Percentiles rank a stretch among this genome's conserved stretches.
Conservation (phyloP, 2,888 invertebrate species). For the Notocelia uddmanniana region DNA sequence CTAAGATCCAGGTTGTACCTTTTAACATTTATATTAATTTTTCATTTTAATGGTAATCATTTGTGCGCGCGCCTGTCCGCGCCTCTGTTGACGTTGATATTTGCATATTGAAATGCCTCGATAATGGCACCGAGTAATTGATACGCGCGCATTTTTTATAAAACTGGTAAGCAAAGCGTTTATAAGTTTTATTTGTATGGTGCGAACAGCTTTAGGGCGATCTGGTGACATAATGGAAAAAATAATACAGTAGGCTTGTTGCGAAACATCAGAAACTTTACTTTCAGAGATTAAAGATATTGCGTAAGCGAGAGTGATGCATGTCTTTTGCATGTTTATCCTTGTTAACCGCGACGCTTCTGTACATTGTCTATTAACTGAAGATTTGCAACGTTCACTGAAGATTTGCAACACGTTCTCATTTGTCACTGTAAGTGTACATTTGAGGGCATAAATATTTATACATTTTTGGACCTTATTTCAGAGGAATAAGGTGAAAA, state of each 20-base stretch:
- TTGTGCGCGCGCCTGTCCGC: conserved; percentile 23
- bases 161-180: conserved; percentile 43
- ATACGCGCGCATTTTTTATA: conserved; percentile 43
- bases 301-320: too few relatives aligned
- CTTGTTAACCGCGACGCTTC: too few relatives aligned
- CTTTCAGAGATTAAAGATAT: too few relatives aligned
- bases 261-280: too few relatives aligned
- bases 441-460: too few relatives aligned
- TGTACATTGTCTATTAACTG: too few relatives aligned
- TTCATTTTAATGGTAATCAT: neutral
- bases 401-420: too few relatives aligned
- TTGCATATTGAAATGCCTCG: conserved; percentile 45
- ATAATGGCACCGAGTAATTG: conserved; percentile 44
- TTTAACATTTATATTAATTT: neutral
- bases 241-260: conserved; percentile 17
- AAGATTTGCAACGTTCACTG: too few relatives aligned
- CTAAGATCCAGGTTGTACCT: neutral
- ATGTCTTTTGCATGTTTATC: too few relatives aligned
- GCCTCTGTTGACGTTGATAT: conserved; percentile 36
- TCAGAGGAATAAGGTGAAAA: too few relatives aligned
- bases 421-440: too few relatives aligned
- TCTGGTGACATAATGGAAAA: neutral
- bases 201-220: conserved; percentile 44
- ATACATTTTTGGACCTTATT: too few relatives aligned
- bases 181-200: conserved; percentile 44